Conservation (phyloP, 1,140 invertebrate genomes). For the Plectrocnemia conspersa region DNA sequence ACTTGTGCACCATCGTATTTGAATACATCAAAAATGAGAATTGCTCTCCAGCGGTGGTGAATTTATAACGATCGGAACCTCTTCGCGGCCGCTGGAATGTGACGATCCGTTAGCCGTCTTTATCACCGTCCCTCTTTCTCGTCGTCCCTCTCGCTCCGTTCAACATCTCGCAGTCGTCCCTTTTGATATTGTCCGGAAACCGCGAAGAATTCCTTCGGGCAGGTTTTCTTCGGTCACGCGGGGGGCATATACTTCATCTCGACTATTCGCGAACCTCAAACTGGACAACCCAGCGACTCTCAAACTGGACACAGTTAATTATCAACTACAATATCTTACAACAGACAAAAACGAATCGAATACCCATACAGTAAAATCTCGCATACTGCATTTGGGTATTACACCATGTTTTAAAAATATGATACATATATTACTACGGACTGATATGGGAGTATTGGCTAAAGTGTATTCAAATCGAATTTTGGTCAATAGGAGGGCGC, state of each 20-base stretch:
- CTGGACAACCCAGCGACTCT: background rate
- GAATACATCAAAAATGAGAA: constrained; percentile 1
- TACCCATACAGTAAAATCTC: no score
- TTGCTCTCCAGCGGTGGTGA: background rate
- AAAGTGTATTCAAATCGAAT: no score
- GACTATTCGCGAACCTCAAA: no score
- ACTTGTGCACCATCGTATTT: no score
- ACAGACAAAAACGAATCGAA: no score
- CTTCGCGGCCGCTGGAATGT: background rate
- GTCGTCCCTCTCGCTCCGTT: background rate
- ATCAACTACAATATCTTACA: no score
- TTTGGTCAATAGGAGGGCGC: no score
- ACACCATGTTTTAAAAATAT: no score
- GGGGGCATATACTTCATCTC: constrained; percentile 1
- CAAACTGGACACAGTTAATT: no score
- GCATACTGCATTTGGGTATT: no score
- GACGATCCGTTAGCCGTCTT: background rate
- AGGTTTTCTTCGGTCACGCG: background rate
- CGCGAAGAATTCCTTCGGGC: background rate
- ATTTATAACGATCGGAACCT: background rate
- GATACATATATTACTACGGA: no score
- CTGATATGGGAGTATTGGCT: no score
- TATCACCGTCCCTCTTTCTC: background rate
- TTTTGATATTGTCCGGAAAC: background rate
- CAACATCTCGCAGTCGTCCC: background rate